Evolutionary conservation across 2,888 invertebrate genomes (phyloP).

Genomic region (Clistopyga incitator): DNA sequence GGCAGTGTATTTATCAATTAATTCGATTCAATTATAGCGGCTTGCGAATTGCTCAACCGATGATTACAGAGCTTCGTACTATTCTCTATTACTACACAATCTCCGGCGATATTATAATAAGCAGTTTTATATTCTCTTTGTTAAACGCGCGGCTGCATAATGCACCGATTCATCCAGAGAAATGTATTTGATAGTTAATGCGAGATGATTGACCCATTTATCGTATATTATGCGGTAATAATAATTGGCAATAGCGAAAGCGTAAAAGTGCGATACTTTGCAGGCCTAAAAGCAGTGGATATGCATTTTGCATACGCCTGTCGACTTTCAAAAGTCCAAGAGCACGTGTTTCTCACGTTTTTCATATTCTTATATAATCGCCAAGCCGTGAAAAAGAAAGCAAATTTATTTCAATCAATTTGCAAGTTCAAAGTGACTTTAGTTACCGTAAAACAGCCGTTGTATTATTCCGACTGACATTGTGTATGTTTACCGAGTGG

Average conservation of each 20-base stretch:
- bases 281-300: neutral
- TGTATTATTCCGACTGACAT: neutral
- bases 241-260: neutral
- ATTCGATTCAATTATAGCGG: conserved; percentile 49
- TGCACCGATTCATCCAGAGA: conserved; percentile 2
- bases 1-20: conserved; percentile 44
- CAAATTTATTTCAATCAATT: neutral
- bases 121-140: conserved; percentile 30
- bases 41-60: conserved; percentile 33
- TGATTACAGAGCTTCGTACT: conserved; percentile 32
- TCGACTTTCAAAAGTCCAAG: neutral
- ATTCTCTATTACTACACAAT: conserved; percentile 3
- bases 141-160: conserved; percentile 34
- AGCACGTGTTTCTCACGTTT: neutral
- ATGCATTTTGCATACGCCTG: neutral
- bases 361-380: neutral
- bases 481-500: neutral
- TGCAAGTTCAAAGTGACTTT: neutral
- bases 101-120: conserved; percentile 51
- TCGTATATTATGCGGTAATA: neutral
- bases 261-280: neutral
- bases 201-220: neutral
- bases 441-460: neutral
- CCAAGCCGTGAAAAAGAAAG: neutral
- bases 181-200: conserved; percentile 5